Percentiles rank a stretch among this genome's conserved stretches.
phyloP scores from a whole-genome alignment of 2,797 vertebrate genomes.

The Pogonophryne albipinna region DNA sequence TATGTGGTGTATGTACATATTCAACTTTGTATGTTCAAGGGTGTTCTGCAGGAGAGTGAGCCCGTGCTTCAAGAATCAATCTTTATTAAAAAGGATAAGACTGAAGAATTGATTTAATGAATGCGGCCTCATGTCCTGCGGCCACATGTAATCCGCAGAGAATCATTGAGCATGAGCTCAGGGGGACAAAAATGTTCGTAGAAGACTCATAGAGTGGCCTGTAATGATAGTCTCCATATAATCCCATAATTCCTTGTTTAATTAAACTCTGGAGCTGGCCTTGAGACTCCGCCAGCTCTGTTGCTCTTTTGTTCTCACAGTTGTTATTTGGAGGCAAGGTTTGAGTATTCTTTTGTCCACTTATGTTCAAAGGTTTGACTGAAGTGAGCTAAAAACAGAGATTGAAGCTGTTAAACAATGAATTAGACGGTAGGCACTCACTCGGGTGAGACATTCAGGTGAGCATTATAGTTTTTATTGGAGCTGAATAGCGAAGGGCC shows the following conservation, averaged over 20 bases:
- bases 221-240: constrained; percentile 91
- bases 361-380: constrained; percentile 67
- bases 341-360: constrained; percentile 80
- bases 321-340: constrained; percentile 81
- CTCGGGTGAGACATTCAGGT: constrained; percentile 65
- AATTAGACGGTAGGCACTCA: constrained; percentile 40
- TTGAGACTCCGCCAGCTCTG: constrained; percentile 85
- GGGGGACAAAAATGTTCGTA: constrained; percentile 86
- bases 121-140: constrained; percentile 89
- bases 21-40: constrained; percentile 88
- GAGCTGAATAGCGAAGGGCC: constrained; percentile 62
- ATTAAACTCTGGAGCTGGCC: constrained; percentile 90
- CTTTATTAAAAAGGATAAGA: constrained; percentile 88
- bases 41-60: constrained; percentile 73
- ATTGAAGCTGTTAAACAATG: constrained; percentile 48
- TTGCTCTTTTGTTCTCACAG: constrained; percentile 84
- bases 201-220: constrained; percentile 88
- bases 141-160: constrained; percentile 88
- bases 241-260: constrained; percentile 95
- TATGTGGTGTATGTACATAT: constrained; percentile 85
- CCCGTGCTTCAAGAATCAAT: constrained; percentile 84
- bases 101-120: constrained; percentile 90
- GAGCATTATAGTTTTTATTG: constrained; percentile 59
- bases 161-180: constrained; percentile 86
- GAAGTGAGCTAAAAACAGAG: constrained; percentile 57